Conservation (phyloP, 1,140 invertebrate species). For the Achroia grisella region DNA sequence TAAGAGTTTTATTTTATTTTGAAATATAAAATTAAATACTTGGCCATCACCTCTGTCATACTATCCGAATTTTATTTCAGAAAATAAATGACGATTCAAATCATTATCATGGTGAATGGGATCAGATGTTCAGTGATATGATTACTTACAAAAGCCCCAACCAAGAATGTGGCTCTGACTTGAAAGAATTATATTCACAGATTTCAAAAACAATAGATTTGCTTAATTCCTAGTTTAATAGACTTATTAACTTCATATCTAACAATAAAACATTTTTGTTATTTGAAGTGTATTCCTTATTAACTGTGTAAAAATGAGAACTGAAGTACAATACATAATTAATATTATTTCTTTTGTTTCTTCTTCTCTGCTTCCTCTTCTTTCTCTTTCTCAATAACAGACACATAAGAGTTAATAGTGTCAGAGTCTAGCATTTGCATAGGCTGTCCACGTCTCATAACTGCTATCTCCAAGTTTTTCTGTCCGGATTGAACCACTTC, state of each 20-base stretch:
- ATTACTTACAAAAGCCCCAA: slow-evolving; percentile 48
- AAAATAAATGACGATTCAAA: slow-evolving; percentile 39
- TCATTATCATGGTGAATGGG: slow-evolving; percentile 64
- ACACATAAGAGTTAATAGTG: slow-evolving; percentile 94
- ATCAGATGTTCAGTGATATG: slow-evolving; percentile 67
- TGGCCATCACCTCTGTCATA: neutral
- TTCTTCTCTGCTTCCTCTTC: slow-evolving; percentile 99
- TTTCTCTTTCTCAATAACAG: slow-evolving; percentile 97
- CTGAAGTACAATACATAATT: slow-evolving; percentile 35
- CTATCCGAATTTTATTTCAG: slow-evolving; percentile 36
- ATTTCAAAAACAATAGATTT: slow-evolving; percentile 66
- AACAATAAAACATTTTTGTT: slow-evolving; percentile 1
- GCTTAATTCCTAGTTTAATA: slow-evolving; percentile 40
- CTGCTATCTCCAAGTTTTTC: slow-evolving; percentile 98
- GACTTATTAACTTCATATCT: neutral
- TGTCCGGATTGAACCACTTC: slow-evolving; percentile 99
- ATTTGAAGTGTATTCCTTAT: slow-evolving; percentile 26
- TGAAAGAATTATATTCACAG: slow-evolving; percentile 64
- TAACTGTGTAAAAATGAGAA: slow-evolving; percentile 29
- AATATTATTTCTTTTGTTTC: slow-evolving; percentile 91
- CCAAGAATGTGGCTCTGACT: slow-evolving; percentile 58
- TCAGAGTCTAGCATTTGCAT: slow-evolving; percentile 93
- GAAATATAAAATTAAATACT: too few species aligned
- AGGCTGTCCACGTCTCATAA: slow-evolving; percentile 89
- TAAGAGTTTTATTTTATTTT: too few species aligned